Base-by-base conservation (phyloP, 2,888 invertebrate genomes). In the Drosophila bunnanda region DNA sequence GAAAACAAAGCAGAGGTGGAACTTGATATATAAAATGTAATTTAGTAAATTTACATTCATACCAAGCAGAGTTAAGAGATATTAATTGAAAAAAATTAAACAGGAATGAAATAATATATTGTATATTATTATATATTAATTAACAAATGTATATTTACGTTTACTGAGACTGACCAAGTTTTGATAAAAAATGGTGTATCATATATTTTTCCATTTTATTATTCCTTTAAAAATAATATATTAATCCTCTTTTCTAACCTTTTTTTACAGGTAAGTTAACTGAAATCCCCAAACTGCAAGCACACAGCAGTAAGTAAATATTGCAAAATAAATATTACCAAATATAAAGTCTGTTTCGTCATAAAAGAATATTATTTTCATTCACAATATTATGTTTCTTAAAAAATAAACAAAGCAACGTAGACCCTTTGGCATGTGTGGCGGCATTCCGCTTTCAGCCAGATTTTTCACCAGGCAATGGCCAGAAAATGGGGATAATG, bases 181-280 rank as follows among this genome's bases (percentile, higher is more conserved):
- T 43, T 48, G 25, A 25, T 4, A 25, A 25, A 25, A 25, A 25
- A 25, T 25, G n/a, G n/a, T 25, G 25, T 25, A 25, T 25, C 4
- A 25, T 25, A 25, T 25, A 25, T 22, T 62, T 36, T 7, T 4
- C 1, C 1, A 6, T 10, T 25, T 10, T 10, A 25, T 25, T 30
- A 50, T 43, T 54, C 8, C 13, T 15, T 17, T 28, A 28, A 50
- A 39, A 4, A 38, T 46, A 22, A 34, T 60, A 57, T 65, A 82
- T 71, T 64, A 50, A 66, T 43, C 2, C 50, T 20, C 64, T 74
- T 78, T 43, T 61, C 28, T 48, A 13, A 36, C 8, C n/a, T 54
- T 56, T 58, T 38, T 36, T 89, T 89, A 0, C 66, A 89, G 89
- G 88, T 89, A 85, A 89, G 84, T 85, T 56, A 7, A 10, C 10